A percentile compares a stretch with the other conserved stretches of the same genome.
Evolutionary conservation across 2,888 invertebrate species (phyloP).

Genomic region (Drosophila gaucha): DNA sequence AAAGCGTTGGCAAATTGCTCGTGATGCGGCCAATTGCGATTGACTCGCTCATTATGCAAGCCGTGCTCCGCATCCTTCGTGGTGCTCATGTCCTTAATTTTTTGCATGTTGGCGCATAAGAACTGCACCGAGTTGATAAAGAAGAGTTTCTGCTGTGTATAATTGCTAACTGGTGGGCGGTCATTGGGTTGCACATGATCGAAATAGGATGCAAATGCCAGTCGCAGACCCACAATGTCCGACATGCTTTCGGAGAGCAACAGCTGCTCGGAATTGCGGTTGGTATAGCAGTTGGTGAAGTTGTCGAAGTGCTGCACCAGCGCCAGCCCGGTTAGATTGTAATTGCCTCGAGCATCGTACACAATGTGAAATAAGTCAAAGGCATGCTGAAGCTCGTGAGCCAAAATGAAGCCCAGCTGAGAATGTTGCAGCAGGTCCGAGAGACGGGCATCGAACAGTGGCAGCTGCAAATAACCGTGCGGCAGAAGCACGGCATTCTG

Average conservation of each 20-base stretch:
- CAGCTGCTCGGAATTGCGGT: conserved; percentile 29
- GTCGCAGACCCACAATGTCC: conserved; percentile 71
- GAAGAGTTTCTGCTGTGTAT: conserved; percentile 58
- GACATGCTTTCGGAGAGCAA: conserved; percentile 73
- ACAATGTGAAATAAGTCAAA: conserved; percentile 76
- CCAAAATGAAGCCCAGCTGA: conserved; percentile 72
- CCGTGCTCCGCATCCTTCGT: conserved; percentile 67
- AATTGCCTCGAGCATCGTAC: conserved; percentile 69
- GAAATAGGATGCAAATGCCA: conserved; percentile 69
- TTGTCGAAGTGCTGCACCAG: conserved; percentile 65
- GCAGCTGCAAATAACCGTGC: conserved; percentile 73
- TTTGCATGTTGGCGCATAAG: conserved; percentile 68
- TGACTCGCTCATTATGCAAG: conserved; percentile 73
- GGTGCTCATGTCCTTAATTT: conserved; percentile 48
- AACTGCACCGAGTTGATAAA: conserved; percentile 79
- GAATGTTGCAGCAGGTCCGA: conserved; percentile 64
- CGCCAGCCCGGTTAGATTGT: conserved; percentile 61
- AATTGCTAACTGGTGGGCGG: neutral
- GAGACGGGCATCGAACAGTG: conserved; percentile 60
- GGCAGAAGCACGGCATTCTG: conserved; percentile 75
- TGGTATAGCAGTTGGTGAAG: conserved; percentile 61
- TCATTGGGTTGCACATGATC: conserved; percentile 3
- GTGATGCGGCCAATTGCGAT: conserved; percentile 73
- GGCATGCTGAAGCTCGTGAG: conserved; percentile 78
- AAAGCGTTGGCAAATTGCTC: conserved; percentile 68